These are phyloP conservation scores for Caretta caretta DNA, from an alignment of 2,113 vertebrate species.

Conservation along the genomic window DNA sequence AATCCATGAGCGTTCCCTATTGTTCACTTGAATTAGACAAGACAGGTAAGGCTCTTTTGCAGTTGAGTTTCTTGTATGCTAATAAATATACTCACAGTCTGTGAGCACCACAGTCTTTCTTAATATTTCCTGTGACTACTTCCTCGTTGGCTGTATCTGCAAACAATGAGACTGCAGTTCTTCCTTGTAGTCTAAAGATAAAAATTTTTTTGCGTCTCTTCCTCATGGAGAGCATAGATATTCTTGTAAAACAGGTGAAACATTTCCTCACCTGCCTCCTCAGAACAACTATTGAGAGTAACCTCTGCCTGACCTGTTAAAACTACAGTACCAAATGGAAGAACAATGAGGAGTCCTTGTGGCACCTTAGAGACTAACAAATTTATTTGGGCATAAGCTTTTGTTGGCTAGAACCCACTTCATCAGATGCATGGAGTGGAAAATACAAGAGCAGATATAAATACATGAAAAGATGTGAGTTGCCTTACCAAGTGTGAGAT, in stretches of 20 bases:
- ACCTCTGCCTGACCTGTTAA: not conserved
- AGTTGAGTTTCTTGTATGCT: not conserved
- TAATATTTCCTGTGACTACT: not conserved
- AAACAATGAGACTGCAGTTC: not conserved
- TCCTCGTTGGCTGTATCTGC: not conserved
- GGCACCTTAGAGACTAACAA: too few species aligned
- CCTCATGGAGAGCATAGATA: not conserved
- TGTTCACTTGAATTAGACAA: conserved; percentile 65
- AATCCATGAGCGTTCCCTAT: conserved; percentile 52
- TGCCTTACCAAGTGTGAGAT: too few species aligned
- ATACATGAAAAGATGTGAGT: too few species aligned
- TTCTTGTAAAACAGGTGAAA: not conserved
- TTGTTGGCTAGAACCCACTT: too few species aligned
- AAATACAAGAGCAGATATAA: too few species aligned
- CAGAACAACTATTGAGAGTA: not conserved
- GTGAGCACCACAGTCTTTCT: not conserved
- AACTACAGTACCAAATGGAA: not conserved
- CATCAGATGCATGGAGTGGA: too few species aligned
- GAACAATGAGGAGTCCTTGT: too few species aligned
- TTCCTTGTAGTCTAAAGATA: not conserved
- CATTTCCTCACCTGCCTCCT: not conserved
- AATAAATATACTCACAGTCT: not conserved
- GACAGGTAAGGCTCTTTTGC: conserved; percentile 55
- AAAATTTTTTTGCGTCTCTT: not conserved
- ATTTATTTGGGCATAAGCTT: too few species aligned